Percentiles rank a stretch among this genome's conserved stretches.
phyloP scores from a whole-genome alignment of 2,113 vertebrate species.

The Syngnathoides biaculeatus region DNA sequence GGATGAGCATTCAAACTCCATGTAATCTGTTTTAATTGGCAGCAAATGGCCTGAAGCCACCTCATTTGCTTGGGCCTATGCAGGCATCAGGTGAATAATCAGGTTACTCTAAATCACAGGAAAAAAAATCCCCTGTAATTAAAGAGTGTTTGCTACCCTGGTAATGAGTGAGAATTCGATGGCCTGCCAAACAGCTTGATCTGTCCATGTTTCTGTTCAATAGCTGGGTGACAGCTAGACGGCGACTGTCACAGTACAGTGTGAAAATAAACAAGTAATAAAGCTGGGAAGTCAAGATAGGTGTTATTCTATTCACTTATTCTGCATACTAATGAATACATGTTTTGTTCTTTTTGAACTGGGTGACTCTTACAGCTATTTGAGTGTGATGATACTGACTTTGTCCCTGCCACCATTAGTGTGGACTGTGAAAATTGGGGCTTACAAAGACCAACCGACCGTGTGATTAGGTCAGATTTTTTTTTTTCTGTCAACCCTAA shows the following conservation, averaged over 20 bases:
- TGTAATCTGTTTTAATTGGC: constrained; percentile 57
- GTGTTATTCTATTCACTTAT: constrained; percentile 31
- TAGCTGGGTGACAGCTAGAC: constrained; percentile 16
- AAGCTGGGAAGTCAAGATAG: constrained; percentile 19
- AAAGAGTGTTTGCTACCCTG: constrained; percentile 22
- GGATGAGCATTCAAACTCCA: constrained; percentile 36
- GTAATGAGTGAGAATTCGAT: constrained; percentile 28
- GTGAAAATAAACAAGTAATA: constrained; percentile 29
- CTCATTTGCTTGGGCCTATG: constrained; percentile 47
- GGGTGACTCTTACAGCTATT: constrained; percentile 32
- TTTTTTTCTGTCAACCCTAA: constrained; percentile 31
- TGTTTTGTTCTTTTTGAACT: constrained; percentile 25
- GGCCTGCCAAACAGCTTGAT: constrained; percentile 20
- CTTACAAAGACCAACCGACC: constrained; percentile 59
- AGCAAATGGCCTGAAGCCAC: constrained; percentile 55
- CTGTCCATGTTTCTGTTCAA: constrained; percentile 22
- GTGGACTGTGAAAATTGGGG: constrained; percentile 55
- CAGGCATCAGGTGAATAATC: constrained; percentile 50
- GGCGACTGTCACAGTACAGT: neutral
- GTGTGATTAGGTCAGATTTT: constrained; percentile 54
- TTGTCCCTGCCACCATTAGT: constrained; percentile 56
- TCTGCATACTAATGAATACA: constrained; percentile 31
- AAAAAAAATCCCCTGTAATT: constrained; percentile 18
- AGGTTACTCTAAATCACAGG: constrained; percentile 13
- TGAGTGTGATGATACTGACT: constrained; percentile 59